Percentiles rank a stretch among this genome's conserved stretches.
Evolutionary conservation across 2,888 invertebrate genomes (phyloP).

Genomic region (Lasioglossum calceatum): DNA sequence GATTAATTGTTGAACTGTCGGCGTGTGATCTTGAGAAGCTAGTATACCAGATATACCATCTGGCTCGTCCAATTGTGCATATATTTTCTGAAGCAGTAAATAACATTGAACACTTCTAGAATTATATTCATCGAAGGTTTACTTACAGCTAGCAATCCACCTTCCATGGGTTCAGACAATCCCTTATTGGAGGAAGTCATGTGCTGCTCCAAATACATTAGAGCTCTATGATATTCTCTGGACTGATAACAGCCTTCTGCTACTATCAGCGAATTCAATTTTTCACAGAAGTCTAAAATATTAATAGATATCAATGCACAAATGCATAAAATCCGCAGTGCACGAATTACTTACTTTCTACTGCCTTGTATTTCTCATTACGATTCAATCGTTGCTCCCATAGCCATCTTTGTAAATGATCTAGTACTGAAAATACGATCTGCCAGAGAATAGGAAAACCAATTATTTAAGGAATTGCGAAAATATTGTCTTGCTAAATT

Average conservation of each 20-base stretch:
- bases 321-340: no score
- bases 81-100: constrained; percentile 88
- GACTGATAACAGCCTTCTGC: constrained; percentile 91
- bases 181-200: constrained; percentile 85
- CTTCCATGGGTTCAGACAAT: constrained; percentile 77
- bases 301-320: constrained; percentile 67
- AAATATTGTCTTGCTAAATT: constrained; percentile 12
- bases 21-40: constrained; percentile 90
- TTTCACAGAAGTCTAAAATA: constrained; percentile 78
- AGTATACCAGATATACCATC: constrained; percentile 94
- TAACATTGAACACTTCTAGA: neutral
- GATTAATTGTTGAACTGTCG: constrained; percentile 93
- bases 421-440: constrained; percentile 89
- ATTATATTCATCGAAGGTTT: neutral
- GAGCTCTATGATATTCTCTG: constrained; percentile 90
- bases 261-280: constrained; percentile 88
- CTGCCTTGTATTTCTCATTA: constrained; percentile 71
- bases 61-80: constrained; percentile 94
- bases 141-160: constrained; percentile 80
- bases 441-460: constrained; percentile 53
- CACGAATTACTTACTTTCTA: constrained; percentile 70
- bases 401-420: constrained; percentile 91
- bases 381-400: constrained; percentile 81
- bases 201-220: constrained; percentile 91
- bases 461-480: constrained; percentile 26